Percentiles rank a stretch among this genome's conserved stretches.
phyloP scores from a whole-genome alignment of 2,113 vertebrate genomes.

The Platichthys stellatus region DNA sequence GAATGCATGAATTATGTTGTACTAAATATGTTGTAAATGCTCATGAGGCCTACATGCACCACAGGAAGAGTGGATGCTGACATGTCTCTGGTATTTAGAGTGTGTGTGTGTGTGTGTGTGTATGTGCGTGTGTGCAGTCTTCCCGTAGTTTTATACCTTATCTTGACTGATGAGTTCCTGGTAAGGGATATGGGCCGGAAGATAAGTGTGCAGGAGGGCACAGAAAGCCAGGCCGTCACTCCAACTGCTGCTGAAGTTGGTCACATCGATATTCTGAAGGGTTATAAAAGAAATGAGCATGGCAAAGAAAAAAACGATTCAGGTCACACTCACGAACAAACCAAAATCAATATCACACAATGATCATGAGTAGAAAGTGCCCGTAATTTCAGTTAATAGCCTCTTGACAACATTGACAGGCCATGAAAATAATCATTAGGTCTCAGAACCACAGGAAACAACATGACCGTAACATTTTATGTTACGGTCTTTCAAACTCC shows the following conservation, averaged over 20 bases:
- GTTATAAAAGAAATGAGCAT: neutral
- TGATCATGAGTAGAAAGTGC: constrained; percentile 24
- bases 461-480: constrained; percentile 18
- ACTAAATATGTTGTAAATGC: neutral
- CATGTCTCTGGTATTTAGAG: neutral
- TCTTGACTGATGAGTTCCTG: constrained; percentile 92
- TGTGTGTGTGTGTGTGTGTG: neutral
- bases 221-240: constrained; percentile 93
- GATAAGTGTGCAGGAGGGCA: constrained; percentile 90
- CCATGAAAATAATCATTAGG: constrained; percentile 32
- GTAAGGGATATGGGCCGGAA: constrained; percentile 94
- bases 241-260: constrained; percentile 97
- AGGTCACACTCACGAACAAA: neutral
- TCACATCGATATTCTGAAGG: constrained; percentile 91
- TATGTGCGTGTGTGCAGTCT: neutral
- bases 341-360: constrained; percentile 26
- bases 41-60: constrained; percentile 5
- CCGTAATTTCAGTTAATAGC: constrained; percentile 14
- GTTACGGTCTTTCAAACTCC: constrained; percentile 19
- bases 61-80: neutral
- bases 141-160: constrained; percentile 80
- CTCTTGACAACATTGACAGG: constrained; percentile 4
- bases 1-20: neutral
- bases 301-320: neutral
- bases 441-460: constrained; percentile 39